phyloP scores from a whole-genome alignment of 2,888 invertebrate genomes.

The Stenotaenia linearis region DNA sequence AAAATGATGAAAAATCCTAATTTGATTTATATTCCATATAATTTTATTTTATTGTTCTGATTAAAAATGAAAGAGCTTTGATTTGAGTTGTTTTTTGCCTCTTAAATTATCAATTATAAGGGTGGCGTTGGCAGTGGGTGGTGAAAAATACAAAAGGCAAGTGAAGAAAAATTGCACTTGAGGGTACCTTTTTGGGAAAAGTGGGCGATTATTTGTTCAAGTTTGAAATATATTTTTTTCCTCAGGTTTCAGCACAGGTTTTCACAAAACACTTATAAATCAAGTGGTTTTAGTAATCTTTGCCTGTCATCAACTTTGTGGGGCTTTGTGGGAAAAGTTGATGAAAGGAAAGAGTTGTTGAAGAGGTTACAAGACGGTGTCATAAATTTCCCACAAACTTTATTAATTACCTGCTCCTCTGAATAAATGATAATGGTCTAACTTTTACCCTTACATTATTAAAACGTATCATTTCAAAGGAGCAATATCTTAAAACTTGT shows the following conservation, averaged over 20 bases:
- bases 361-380: neutral
- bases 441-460: neutral
- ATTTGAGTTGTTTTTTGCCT: neutral
- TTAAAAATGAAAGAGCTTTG: neutral
- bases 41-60: neutral
- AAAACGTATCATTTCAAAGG: neutral
- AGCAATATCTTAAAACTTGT: too few species aligned
- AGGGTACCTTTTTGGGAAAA: neutral
- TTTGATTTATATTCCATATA: neutral
- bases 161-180: neutral
- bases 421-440: neutral
- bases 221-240: neutral
- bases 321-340: neutral
- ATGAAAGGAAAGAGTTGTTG: neutral
- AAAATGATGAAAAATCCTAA: neutral
- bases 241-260: neutral
- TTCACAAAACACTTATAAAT: constrained; percentile 9
- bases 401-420: neutral
- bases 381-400: neutral
- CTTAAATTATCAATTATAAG: neutral
- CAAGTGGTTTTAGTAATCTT: constrained; percentile 6
- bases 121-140: neutral
- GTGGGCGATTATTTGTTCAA: neutral
- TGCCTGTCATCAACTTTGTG: constrained; percentile 3
- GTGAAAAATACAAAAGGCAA: neutral